Conservation (phyloP, 2,113 vertebrate species). For the Poicephalus meyeri region DNA sequence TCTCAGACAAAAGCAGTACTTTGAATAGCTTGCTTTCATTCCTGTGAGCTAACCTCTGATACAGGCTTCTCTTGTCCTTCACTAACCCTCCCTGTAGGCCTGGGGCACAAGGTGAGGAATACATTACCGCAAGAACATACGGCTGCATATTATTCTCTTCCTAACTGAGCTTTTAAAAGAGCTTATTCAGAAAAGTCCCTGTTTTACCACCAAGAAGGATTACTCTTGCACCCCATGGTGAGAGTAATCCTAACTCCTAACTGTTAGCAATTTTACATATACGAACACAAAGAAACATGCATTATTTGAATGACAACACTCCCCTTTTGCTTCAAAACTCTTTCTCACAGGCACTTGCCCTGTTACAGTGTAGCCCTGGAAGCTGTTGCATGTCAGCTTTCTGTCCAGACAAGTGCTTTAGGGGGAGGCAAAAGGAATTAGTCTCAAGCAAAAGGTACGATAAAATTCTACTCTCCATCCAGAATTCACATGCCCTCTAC, state of each 20-base stretch:
- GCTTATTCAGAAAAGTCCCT: not conserved
- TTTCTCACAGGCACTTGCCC: not conserved
- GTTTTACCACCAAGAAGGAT: not conserved
- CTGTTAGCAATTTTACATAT: not conserved
- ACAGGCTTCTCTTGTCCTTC: not conserved
- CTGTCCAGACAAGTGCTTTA: not conserved
- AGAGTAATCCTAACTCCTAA: not conserved
- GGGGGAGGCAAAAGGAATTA: not conserved
- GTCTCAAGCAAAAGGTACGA: not conserved
- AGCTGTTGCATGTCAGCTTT: not conserved
- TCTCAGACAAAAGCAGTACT: conserved; percentile 45
- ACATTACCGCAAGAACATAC: not conserved
- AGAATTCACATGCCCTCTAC: not conserved
- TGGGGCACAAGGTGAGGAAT: not conserved
- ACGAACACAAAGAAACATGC: not conserved
- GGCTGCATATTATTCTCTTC: not conserved
- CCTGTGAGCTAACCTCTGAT: not conserved
- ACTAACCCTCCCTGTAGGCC: not conserved
- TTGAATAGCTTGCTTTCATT: not conserved
- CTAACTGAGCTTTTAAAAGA: not conserved
- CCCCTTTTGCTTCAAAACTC: not conserved
- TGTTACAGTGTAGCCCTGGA: not conserved
- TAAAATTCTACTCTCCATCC: not conserved
- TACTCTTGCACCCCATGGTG: not conserved
- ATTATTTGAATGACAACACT: not conserved